Conservation (phyloP, 2,797 vertebrate species). For the Neoniphon sammara region DNA sequence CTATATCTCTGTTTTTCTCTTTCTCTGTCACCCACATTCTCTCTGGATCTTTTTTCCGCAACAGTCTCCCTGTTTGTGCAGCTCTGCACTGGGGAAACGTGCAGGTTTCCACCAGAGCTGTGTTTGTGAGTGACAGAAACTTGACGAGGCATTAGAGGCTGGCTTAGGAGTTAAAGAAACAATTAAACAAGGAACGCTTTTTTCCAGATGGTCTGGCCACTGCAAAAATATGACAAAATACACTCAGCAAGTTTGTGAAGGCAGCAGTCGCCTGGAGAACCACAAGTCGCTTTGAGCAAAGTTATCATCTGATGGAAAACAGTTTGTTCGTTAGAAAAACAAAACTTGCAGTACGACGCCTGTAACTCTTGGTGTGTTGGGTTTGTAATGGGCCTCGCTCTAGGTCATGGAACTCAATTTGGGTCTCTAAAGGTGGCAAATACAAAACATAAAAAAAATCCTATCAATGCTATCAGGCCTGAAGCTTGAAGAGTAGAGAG, state of each 20-base stretch:
- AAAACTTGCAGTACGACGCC: conserved; percentile 40
- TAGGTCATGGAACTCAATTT: conserved; percentile 52
- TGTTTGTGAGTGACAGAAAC: conserved; percentile 72
- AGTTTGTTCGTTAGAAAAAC: conserved; percentile 41
- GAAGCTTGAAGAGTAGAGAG: conserved; percentile 62
- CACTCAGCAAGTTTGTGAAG: conserved; percentile 43
- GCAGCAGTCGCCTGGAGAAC: conserved; percentile 42
- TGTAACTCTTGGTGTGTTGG: conserved; percentile 47
- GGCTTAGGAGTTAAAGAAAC: conserved; percentile 55
- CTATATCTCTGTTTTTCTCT: conserved; percentile 29
- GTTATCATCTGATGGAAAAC: conserved; percentile 53
- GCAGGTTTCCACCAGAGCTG: conserved; percentile 71
- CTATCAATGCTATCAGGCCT: conserved; percentile 66
- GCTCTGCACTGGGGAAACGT: conserved; percentile 66
- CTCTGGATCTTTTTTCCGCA: conserved; percentile 45
- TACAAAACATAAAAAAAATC: conserved; percentile 63
- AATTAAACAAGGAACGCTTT: conserved; percentile 67
- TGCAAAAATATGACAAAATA: conserved; percentile 59
- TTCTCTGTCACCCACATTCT: conserved; percentile 40
- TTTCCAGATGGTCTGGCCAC: conserved; percentile 65
- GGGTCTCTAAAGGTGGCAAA: conserved; percentile 68
- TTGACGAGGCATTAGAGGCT: conserved; percentile 71
- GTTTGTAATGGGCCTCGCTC: conserved; percentile 58
- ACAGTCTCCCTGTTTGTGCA: conserved; percentile 64
- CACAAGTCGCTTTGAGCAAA: conserved; percentile 53